phyloP scores from a whole-genome alignment of 2,797 vertebrate genomes.

The Siniperca undulata region DNA sequence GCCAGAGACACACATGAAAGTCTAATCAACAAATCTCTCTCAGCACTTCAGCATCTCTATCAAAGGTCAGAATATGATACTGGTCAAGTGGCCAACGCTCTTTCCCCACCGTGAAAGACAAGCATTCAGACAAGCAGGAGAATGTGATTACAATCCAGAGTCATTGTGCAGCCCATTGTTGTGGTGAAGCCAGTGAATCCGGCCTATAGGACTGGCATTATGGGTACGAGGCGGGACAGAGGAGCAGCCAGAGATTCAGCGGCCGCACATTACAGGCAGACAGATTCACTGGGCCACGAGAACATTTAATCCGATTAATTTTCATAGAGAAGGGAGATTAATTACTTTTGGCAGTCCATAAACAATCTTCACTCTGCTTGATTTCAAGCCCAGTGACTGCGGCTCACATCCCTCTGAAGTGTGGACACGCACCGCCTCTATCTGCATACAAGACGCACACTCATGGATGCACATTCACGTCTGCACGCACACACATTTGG shows the following conservation, averaged over 20 bases:
- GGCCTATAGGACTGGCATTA: constrained; percentile 48
- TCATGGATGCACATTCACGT: constrained; percentile 31
- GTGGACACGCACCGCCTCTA: constrained; percentile 30
- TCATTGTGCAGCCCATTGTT: constrained; percentile 57
- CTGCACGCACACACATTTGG: constrained; percentile 12
- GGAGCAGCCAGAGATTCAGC: constrained; percentile 42
- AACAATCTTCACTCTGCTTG: constrained; percentile 81
- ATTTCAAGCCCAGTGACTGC: constrained; percentile 75
- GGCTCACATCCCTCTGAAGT: constrained; percentile 54
- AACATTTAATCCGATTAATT: constrained; percentile 83
- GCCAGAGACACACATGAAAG: constrained; percentile 67
- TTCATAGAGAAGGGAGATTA: constrained; percentile 80
- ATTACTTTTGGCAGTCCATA: constrained; percentile 85
- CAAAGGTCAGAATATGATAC: constrained; percentile 63
- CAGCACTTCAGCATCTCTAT: constrained; percentile 45
- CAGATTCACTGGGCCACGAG: constrained; percentile 74
- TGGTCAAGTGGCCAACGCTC: constrained; percentile 57
- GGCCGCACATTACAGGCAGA: constrained; percentile 59
- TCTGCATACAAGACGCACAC: constrained; percentile 42
- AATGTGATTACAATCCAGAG: constrained; percentile 67
- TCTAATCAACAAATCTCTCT: constrained; percentile 61
- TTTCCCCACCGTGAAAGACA: constrained; percentile 60
- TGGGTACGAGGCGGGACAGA: constrained; percentile 38
- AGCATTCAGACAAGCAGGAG: constrained; percentile 67
- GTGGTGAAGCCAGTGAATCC: constrained; percentile 54